Evolutionary conservation across 2,888 invertebrate species (phyloP).

Genomic region (Drosophila mulleri): DNA sequence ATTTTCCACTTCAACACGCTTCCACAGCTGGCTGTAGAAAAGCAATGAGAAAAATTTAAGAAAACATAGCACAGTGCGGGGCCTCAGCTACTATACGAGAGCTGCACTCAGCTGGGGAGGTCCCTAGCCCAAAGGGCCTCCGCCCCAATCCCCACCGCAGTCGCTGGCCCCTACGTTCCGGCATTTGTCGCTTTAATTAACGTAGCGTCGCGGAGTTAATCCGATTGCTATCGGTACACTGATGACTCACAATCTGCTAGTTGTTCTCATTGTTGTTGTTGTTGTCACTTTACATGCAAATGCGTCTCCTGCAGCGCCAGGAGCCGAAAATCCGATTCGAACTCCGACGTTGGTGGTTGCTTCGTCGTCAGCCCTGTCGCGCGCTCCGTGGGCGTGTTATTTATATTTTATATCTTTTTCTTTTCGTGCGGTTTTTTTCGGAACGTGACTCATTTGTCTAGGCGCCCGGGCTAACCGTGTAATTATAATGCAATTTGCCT

Average conservation of each 20-base stretch:
- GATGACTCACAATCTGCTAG: slow-evolving; percentile 44
- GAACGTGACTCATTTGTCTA: slow-evolving; percentile 44
- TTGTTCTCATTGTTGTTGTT: neutral
- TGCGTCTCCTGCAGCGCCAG: slow-evolving; percentile 71
- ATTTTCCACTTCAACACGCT: slow-evolving; percentile 68
- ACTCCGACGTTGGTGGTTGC: slow-evolving; percentile 45
- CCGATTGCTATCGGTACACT: slow-evolving; percentile 39
- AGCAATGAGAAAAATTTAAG: slow-evolving; percentile 50
- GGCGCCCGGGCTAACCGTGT: slow-evolving; percentile 28
- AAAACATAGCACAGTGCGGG: slow-evolving; percentile 33
- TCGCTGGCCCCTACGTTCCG: neutral
- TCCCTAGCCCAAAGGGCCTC: slow-evolving; percentile 15
- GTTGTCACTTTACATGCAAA: slow-evolving; percentile 53
- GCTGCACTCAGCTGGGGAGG: slow-evolving; percentile 42
- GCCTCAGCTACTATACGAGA: neutral
- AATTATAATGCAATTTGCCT: slow-evolving; percentile 21
- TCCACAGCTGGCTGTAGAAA: slow-evolving; percentile 54
- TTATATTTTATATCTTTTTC: slow-evolving; percentile 1
- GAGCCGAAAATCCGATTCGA: slow-evolving; percentile 19
- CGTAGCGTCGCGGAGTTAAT: slow-evolving; percentile 51
- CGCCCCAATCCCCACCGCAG: neutral
- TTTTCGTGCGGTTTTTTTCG: neutral
- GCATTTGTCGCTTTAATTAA: slow-evolving; percentile 69
- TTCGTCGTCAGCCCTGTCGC: slow-evolving; percentile 20
- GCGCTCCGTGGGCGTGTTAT: slow-evolving; percentile 44